phyloP scores from a whole-genome alignment of 2,888 invertebrate species.

The Junonia oenone region DNA sequence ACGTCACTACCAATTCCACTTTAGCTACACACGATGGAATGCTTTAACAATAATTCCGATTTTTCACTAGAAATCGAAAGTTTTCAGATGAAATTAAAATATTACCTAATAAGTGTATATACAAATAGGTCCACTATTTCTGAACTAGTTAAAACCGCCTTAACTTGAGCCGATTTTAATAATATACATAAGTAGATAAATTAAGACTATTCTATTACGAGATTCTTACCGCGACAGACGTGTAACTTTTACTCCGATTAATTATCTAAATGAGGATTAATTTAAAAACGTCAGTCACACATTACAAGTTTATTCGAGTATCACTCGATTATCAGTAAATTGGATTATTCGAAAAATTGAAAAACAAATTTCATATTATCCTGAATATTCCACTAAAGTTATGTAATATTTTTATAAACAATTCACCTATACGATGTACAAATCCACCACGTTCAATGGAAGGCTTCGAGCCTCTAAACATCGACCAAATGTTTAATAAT shows the following conservation, averaged over 20 bases:
- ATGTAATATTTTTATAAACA: conserved; percentile 8
- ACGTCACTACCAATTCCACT: conserved; percentile 48
- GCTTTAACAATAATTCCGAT: conserved; percentile 45
- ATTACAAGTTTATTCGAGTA: neutral
- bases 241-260: conserved; percentile 10
- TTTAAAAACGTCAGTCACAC: conserved; percentile 6
- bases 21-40: conserved; percentile 59
- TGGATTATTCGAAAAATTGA: neutral
- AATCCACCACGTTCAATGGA: neutral
- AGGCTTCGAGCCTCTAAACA: conserved; percentile 11
- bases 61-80: conserved; percentile 16
- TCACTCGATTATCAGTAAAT: neutral
- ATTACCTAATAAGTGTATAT: conserved; percentile 28
- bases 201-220: conserved; percentile 22
- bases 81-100: conserved; percentile 2
- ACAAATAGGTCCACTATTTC: conserved; percentile 47
- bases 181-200: conserved; percentile 22
- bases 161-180: conserved; percentile 39
- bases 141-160: conserved; percentile 35
- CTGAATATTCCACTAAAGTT: neutral
- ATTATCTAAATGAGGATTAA: conserved; percentile 2
- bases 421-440: conserved; percentile 16
- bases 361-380: neutral
- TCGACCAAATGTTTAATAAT: no score
- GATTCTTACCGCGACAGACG: conserved; percentile 23